Evolutionary conservation across 2,888 invertebrate genomes (phyloP).

Genomic region (Tachina lurida): DNA sequence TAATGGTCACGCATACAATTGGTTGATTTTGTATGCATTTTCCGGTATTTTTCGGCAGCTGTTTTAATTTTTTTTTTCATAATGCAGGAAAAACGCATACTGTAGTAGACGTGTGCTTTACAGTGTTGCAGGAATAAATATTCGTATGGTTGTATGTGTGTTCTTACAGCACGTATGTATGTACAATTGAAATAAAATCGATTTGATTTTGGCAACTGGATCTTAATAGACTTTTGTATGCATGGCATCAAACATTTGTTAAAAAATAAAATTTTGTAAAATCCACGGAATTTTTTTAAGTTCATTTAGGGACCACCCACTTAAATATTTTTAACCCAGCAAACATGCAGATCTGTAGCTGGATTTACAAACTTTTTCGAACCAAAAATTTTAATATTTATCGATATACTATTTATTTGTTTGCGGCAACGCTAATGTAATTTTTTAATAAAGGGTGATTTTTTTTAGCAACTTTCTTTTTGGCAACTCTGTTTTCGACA

Average conservation of each 20-base stretch:
- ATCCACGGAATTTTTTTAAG: not conserved
- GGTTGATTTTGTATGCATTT: conserved; percentile 48
- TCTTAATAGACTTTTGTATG: conserved; percentile 56
- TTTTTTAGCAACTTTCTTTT: too few relatives aligned
- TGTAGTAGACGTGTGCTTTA: conserved; percentile 1
- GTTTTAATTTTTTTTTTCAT: not conserved
- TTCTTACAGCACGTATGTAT: not conserved
- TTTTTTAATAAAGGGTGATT: too few relatives aligned
- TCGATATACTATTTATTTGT: too few relatives aligned
- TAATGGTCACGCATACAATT: conserved; percentile 59
- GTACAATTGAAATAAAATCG: conserved; percentile 21
- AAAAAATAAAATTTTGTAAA: conserved; percentile 46
- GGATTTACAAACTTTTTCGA: too few relatives aligned
- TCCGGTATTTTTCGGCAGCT: conserved; percentile 13
- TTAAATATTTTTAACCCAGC: not conserved
- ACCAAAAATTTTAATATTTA: too few relatives aligned
- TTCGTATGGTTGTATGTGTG: not conserved
- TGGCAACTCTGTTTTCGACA: too few relatives aligned
- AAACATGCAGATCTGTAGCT: not conserved
- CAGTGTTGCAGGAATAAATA: not conserved
- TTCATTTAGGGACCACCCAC: not conserved
- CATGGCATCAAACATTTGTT: conserved; percentile 45
- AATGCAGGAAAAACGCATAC: conserved; percentile 6
- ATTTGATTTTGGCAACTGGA: conserved; percentile 50
- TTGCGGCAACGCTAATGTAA: too few relatives aligned